A percentile compares a stretch with the other conserved stretches of the same genome.
Conservation (phyloP, 2,888 invertebrate genomes). For the Aproaerema taeniolella region DNA sequence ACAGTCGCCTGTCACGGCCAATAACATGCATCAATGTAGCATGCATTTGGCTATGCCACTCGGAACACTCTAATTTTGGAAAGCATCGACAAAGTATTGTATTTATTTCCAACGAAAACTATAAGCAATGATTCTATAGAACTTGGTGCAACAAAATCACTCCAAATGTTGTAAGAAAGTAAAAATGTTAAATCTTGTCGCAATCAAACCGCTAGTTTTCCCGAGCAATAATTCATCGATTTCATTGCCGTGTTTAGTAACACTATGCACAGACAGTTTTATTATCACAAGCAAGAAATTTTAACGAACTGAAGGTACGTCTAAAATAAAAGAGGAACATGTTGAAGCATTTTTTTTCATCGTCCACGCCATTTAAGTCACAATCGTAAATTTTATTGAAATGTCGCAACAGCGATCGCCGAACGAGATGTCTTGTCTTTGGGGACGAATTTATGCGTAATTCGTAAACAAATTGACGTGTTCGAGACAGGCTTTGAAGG, state of each 20-base stretch:
- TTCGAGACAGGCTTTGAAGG: slow-evolving; percentile 61
- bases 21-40: slow-evolving; percentile 69
- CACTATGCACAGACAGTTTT: slow-evolving; percentile 60
- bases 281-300: slow-evolving; percentile 65
- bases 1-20: slow-evolving; percentile 63
- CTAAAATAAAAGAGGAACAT: slow-evolving; percentile 69
- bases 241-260: slow-evolving; percentile 52
- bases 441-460: slow-evolving; percentile 76
- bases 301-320: slow-evolving; percentile 67
- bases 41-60: slow-evolving; percentile 64
- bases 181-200: slow-evolving; percentile 21
- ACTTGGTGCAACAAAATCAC: not conserved
- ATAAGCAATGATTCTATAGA: slow-evolving; percentile 6
- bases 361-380: slow-evolving; percentile 73
- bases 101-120: slow-evolving; percentile 1
- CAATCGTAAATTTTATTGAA: slow-evolving; percentile 78
- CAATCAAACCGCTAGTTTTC: slow-evolving; percentile 18
- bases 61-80: slow-evolving; percentile 61
- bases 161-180: not conserved
- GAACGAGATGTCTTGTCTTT: slow-evolving; percentile 72
- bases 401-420: slow-evolving; percentile 73
- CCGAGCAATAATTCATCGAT: slow-evolving; percentile 45
- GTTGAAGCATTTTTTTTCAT: slow-evolving; percentile 62
- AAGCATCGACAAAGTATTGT: slow-evolving; percentile 35
- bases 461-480: slow-evolving; percentile 76